A percentile compares a stretch with the other conserved stretches of the same genome.
phyloP scores from a whole-genome alignment of 2,797 vertebrate species.

The Columba guinea region DNA sequence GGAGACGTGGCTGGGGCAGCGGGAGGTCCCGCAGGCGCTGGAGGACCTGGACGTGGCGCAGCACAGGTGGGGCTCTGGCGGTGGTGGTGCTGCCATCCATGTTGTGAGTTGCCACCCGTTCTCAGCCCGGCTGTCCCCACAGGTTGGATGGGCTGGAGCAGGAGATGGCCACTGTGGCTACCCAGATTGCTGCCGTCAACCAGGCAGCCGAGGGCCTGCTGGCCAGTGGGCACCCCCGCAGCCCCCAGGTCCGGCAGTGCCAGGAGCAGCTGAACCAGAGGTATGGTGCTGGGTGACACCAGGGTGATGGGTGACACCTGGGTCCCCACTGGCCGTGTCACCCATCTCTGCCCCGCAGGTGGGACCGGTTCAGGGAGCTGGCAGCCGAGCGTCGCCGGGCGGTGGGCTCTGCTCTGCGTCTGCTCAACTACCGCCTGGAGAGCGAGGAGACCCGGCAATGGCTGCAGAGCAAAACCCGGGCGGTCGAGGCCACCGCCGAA shows the following conservation, averaged over 20 bases:
- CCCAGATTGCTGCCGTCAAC: slow-evolving; percentile 87
- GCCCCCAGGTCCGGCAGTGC: slow-evolving; percentile 87
- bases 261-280: slow-evolving; percentile 87
- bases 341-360: slow-evolving; percentile 71
- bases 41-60: slow-evolving; percentile 95
- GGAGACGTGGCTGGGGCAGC: slow-evolving; percentile 91
- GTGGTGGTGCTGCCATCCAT: accelerated
- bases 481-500: slow-evolving; percentile 91
- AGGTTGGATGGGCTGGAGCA: slow-evolving; percentile 92
- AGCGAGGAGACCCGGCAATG: slow-evolving; percentile 91
- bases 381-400: slow-evolving; percentile 83
- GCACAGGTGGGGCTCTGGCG: slow-evolving; percentile 81
- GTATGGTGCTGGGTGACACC: slow-evolving; percentile 42
- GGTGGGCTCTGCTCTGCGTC: slow-evolving; percentile 87
- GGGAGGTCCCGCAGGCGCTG: slow-evolving; percentile 89
- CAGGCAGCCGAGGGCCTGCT: slow-evolving; percentile 87
- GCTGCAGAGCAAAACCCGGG: slow-evolving; percentile 89
- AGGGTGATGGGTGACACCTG: too few species aligned
- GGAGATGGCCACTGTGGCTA: slow-evolving; percentile 88
- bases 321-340: neutral
- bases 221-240: slow-evolving; percentile 91
- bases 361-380: slow-evolving; percentile 89
- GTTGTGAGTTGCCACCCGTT: accelerated
- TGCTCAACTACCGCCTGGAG: slow-evolving; percentile 92
- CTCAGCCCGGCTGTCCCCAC: neutral